Evolutionary conservation across 2,797 vertebrate species (phyloP).

Genomic region (Falco columbarius): DNA sequence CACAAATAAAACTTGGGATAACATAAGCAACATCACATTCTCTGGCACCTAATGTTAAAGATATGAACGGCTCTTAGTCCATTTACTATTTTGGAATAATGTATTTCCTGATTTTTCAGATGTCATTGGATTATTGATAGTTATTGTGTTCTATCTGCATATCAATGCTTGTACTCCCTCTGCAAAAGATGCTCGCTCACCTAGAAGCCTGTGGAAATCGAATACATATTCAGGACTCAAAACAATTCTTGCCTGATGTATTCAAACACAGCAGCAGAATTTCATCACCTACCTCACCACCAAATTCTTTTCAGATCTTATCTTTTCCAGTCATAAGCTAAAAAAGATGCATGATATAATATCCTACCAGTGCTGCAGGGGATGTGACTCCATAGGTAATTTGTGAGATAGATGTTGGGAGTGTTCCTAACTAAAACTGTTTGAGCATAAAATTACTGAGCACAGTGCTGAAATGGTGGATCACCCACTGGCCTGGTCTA

Average conservation of each 20-base stretch:
- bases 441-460: constrained; percentile 44
- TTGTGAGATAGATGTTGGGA: constrained; percentile 68
- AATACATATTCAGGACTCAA: constrained; percentile 57
- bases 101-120: background rate
- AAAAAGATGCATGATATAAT: constrained; percentile 72
- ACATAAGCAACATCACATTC: background rate
- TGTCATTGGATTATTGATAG: constrained; percentile 23
- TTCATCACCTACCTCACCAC: constrained; percentile 69
- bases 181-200: background rate
- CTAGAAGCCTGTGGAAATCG: background rate
- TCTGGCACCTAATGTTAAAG: background rate
- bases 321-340: constrained; percentile 69
- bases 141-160: constrained; percentile 22
- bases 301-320: constrained; percentile 65
- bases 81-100: background rate
- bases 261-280: constrained; percentile 58
- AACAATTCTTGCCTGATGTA: constrained; percentile 58
- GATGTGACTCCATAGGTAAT: constrained; percentile 63
- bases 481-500: constrained; percentile 11
- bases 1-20: background rate
- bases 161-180: constrained; percentile 4
- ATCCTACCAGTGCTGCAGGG: constrained; percentile 60
- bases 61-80: background rate
- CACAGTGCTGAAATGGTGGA: constrained; percentile 10
- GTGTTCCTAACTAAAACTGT: constrained; percentile 54